A percentile compares a stretch with the other conserved stretches of the same genome.
Conservation (phyloP, 2,888 invertebrate genomes). For the Dioctria linearis region DNA sequence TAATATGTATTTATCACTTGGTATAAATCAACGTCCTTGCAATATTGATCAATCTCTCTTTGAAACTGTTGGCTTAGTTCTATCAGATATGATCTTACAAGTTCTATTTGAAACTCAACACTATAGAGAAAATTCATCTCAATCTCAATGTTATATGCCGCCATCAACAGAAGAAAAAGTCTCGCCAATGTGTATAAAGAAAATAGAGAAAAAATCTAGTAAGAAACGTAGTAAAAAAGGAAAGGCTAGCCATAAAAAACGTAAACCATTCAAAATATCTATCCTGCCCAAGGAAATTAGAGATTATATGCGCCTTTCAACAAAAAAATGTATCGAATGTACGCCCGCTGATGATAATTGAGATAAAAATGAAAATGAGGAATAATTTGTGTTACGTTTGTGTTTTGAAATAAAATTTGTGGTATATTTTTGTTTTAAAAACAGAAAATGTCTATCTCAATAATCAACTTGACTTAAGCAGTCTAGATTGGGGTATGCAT, state of each 20-base stretch:
- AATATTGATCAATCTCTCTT: constrained; percentile 4
- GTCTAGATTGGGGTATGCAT: too few species aligned
- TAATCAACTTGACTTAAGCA: too few species aligned
- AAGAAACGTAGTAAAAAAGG: not conserved
- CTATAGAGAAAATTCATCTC: not conserved
- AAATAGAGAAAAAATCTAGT: not conserved
- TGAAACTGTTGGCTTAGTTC: constrained; percentile 28
- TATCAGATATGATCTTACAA: constrained; percentile 39
- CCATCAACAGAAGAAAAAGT: not conserved
- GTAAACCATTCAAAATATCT: not conserved
- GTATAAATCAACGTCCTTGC: not conserved
- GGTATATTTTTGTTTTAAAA: too few species aligned
- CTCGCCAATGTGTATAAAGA: not conserved
- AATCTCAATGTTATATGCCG: not conserved
- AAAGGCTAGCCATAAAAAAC: not conserved
- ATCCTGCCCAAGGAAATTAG: not conserved
- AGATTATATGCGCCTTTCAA: not conserved
- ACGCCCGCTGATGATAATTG: too few species aligned
- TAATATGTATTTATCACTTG: constrained; percentile 39
- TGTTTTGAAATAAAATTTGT: too few species aligned
- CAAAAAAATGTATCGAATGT: not conserved
- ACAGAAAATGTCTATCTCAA: too few species aligned
- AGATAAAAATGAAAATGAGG: too few species aligned
- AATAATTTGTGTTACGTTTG: too few species aligned
- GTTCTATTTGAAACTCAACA: not conserved